phyloP scores from a whole-genome alignment of 2,797 vertebrate genomes.

The Crenuchus spilurus region DNA sequence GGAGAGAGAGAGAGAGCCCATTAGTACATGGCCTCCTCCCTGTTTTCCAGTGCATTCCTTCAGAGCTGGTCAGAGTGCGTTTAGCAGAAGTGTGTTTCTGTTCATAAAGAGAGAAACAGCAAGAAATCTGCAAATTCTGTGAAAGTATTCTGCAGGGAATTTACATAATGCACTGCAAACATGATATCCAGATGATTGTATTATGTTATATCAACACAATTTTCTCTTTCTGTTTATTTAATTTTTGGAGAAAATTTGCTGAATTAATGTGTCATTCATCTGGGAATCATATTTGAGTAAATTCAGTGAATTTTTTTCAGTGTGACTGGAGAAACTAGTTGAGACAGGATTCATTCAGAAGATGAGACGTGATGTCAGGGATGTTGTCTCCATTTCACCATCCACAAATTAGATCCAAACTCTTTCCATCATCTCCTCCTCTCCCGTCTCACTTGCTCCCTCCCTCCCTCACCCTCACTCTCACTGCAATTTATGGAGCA shows the following conservation, averaged over 20 bases:
- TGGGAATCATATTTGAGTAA: too few species aligned
- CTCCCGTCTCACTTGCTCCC: constrained; percentile 28
- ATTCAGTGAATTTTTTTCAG: too few species aligned
- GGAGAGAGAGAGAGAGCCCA: constrained; percentile 44
- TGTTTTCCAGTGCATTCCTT: constrained; percentile 47
- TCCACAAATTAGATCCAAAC: constrained; percentile 44
- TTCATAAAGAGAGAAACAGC: not conserved
- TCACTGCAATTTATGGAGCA: constrained; percentile 48
- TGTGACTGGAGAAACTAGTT: too few species aligned
- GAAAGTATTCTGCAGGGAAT: too few species aligned
- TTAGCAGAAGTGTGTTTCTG: constrained; percentile 15
- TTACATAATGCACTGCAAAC: too few species aligned
- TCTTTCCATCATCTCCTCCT: constrained; percentile 38
- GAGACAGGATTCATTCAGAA: constrained; percentile 70
- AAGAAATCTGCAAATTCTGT: not conserved
- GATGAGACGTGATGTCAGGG: constrained; percentile 74
- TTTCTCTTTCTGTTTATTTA: too few species aligned
- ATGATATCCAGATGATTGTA: too few species aligned
- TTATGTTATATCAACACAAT: too few species aligned
- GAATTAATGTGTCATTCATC: too few species aligned
- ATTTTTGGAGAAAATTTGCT: too few species aligned
- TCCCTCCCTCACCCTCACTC: not conserved
- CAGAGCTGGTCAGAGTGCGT: constrained; percentile 5
- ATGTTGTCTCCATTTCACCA: constrained; percentile 63
- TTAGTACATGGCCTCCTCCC: constrained; percentile 51